Evolutionary conservation across 1,140 invertebrate genomes (phyloP), one percentile per base, ranked within the genome.

Genomic region (Diachasmimorpha longicaudata): DNA sequence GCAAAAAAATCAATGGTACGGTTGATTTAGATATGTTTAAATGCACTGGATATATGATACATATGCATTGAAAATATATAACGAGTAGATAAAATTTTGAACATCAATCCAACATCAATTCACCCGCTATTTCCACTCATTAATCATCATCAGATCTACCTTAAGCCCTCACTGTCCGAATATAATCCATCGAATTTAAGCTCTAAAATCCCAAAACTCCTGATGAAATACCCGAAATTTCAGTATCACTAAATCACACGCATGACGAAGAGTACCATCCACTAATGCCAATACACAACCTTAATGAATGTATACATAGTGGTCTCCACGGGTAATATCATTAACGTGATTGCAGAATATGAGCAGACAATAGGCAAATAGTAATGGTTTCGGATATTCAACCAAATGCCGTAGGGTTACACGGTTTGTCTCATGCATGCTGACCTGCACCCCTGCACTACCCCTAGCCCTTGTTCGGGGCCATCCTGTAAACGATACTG

Each of bases 351-450:
- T 63, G 58, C 58, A 63, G 58, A 63, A 63, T 63, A 63, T 63
- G 58, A 63, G 58, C 58, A 31, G 58, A 63, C 58, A 63, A 63
- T 63, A 63, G 58, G 58, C 58, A 63, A 63, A 63, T 63, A 63
- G 58, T 63, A 63, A 63, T 63, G 58, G 58, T 63, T 63, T 23
- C 4, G 58, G 19, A 63, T 63, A 63, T 63, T 63, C 58, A 63
- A 25, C 19, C 58, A 63, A 63, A 63, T 63, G 58, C 58, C 13
- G n/a, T 55, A 63, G 58, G 58, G 58, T 55, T 55, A 55, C 48
- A 55, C 11, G 19, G 23, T 63, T 63, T 63, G 58, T 25, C 58
- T 25, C 58, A 23, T 63, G 4, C 6, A 25, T 25, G 55, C 48
- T 52, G 6, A 13, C 48, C 48, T 19, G 31, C 31, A 2, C 6